Evolutionary conservation across 2,113 vertebrate genomes (phyloP).

Genomic region (Nyctereutes procyonoides): DNA sequence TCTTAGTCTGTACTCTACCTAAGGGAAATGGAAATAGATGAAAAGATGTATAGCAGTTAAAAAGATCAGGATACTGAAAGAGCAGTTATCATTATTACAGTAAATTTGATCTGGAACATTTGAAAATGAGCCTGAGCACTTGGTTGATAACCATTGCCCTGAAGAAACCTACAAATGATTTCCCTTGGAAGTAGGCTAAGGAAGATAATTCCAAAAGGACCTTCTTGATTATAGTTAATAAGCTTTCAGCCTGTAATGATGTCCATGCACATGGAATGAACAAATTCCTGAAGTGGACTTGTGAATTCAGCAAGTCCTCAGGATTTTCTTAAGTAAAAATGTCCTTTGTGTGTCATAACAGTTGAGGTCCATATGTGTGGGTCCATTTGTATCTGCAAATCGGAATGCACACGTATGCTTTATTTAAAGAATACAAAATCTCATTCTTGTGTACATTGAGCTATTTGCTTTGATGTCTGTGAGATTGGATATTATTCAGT

Average conservation of each 20-base stretch:
- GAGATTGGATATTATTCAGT: background rate
- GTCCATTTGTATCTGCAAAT: background rate
- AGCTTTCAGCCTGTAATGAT: slow-evolving; percentile 62
- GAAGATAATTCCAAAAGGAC: slow-evolving; percentile 63
- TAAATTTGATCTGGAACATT: slow-evolving; percentile 72
- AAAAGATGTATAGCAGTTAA: slow-evolving; percentile 74
- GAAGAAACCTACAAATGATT: slow-evolving; percentile 70
- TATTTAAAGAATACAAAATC: background rate
- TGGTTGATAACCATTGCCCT: slow-evolving; percentile 76
- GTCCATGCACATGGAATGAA: slow-evolving; percentile 17
- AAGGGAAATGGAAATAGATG: slow-evolving; percentile 75
- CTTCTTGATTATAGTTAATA: slow-evolving; percentile 71
- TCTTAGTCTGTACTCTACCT: slow-evolving; percentile 59
- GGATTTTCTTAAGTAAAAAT: slow-evolving; percentile 42
- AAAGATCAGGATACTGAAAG: slow-evolving; percentile 73
- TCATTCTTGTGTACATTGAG: background rate
- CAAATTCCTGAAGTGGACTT: slow-evolving; percentile 61
- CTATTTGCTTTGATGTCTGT: background rate
- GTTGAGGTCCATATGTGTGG: background rate
- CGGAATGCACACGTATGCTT: background rate
- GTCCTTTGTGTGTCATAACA: slow-evolving; percentile 7
- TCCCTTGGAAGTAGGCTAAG: slow-evolving; percentile 59
- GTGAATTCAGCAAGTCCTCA: background rate
- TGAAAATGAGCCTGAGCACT: slow-evolving; percentile 66
- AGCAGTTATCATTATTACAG: slow-evolving; percentile 71